A percentile compares a stretch with the other conserved stretches of the same genome.
phyloP scores from a whole-genome alignment of 2,888 invertebrate genomes.

The Sepioteuthis lessoniana region DNA sequence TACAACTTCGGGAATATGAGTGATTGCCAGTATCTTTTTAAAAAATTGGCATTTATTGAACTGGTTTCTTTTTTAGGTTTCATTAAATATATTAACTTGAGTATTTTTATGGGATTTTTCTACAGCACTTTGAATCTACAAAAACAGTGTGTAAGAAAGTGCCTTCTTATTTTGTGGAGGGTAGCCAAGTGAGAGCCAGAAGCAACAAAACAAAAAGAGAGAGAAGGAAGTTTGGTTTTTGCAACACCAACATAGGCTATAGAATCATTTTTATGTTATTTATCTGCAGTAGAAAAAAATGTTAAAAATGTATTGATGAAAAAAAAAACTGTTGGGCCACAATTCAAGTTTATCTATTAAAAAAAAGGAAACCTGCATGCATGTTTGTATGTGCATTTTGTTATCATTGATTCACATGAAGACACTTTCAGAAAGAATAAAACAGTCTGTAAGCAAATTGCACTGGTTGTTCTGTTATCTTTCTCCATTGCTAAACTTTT shows the following conservation, averaged over 20 bases:
- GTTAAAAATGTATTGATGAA: not conserved
- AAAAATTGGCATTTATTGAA: not conserved
- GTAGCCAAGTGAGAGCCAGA: not conserved
- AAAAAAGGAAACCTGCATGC: not conserved
- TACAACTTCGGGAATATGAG: not conserved
- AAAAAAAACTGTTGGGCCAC: not conserved
- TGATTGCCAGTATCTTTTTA: not conserved
- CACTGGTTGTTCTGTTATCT: not conserved
- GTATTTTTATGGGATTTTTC: not conserved
- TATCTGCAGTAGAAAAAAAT: not conserved
- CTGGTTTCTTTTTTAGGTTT: not conserved
- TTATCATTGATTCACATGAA: not conserved
- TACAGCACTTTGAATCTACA: not conserved
- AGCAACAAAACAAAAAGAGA: constrained; percentile 25
- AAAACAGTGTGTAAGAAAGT: not conserved
- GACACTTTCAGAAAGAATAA: not conserved
- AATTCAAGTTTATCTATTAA: not conserved
- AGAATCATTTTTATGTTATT: not conserved
- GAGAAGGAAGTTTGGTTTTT: not conserved
- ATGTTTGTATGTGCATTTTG: not conserved
- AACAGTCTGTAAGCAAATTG: not conserved
- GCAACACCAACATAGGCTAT: not conserved
- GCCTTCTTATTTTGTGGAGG: not conserved
- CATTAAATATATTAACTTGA: not conserved
- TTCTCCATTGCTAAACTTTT: not conserved